Evolutionary conservation across 2,797 vertebrate species (phyloP), one percentile per base, ranked within the genome.

Genomic region (Parauchenoglanis ngamensis): DNA sequence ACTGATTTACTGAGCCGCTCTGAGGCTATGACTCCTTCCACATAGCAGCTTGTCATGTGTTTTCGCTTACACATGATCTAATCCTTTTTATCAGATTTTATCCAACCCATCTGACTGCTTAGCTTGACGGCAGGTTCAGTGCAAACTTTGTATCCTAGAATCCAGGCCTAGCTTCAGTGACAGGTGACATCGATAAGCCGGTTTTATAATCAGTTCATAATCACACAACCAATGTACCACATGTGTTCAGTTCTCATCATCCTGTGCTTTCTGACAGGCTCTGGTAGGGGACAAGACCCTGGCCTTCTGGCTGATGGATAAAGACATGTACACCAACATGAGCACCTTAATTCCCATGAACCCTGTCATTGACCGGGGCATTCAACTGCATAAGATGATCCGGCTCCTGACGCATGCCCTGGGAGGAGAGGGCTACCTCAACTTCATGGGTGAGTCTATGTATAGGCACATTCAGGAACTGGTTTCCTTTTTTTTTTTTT

Each of bases 301-400:
- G 93, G 98, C 98, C 0, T 99, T 99, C 94, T 98, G 98, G 96
- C 92, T 99, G 94, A 99, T 99, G 98, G 98, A 99, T 95, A 98
- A 98, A 83, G 98, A 99, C 94, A 99, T 99, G 98, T 99, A 99
- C 92, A 98, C 97, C 88, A 98, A 97, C 95, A 99, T 99, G 98
- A 98, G 97, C 76, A 83, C 96, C 88, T 0, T 94, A 81, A 89
- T 92, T 56, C 96, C 98, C 79, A 96, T 99, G 93, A 98, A 97
- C 0, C 44, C 96, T 2, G 52, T 98, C 91, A 97, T 99, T 73
- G 98, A 99, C 94, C 98, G 98, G n/a, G 98, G 98, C 90, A 96
- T 99, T 77, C 98, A 99, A 92, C 96, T 99, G 90, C 98, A 99
- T 92, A 99, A 99, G 94, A 99, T 99, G 98, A 98, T 99, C 88